phyloP scores from a whole-genome alignment of 2,113 vertebrate species.

The Nematolebias whitei region DNA sequence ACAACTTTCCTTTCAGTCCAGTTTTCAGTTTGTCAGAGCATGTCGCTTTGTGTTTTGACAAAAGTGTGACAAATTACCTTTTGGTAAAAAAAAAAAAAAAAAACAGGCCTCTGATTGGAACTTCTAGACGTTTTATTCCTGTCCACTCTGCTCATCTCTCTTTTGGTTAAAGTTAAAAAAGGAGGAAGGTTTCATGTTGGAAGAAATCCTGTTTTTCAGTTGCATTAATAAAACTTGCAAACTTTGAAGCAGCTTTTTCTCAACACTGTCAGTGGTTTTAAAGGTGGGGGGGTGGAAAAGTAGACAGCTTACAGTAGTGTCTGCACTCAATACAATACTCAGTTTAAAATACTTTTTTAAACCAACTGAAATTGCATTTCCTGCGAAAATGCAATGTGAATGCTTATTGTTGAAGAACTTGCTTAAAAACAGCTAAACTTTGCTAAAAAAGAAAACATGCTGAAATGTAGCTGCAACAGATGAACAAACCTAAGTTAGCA shows the following conservation, averaged over 20 bases:
- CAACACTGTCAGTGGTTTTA: not conserved
- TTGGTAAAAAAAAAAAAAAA: constrained; percentile 9
- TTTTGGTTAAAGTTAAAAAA: not conserved
- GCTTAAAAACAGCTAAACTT: too few relatives aligned
- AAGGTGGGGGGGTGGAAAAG: not conserved
- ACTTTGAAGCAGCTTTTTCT: constrained; percentile 9
- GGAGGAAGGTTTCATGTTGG: not conserved
- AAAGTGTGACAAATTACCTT: constrained; percentile 11
- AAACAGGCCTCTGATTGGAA: not conserved
- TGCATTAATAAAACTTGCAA: not conserved
- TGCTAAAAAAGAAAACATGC: too few relatives aligned
- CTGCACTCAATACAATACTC: not conserved
- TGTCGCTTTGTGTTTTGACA: constrained; percentile 10
- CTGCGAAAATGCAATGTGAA: too few relatives aligned
- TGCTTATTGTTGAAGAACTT: too few relatives aligned
- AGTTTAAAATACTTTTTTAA: too few relatives aligned
- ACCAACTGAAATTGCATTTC: too few relatives aligned
- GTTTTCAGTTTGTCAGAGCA: constrained; percentile 4
- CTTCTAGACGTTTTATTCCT: not conserved
- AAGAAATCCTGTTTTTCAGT: not conserved
- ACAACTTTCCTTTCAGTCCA: not conserved
- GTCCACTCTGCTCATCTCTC: not conserved
- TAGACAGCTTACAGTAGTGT: not conserved
- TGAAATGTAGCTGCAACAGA: too few relatives aligned
- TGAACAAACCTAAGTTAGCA: too few relatives aligned